Evolutionary conservation across 2,797 vertebrate genomes (phyloP).

Genomic region (Microtus agrestis): DNA sequence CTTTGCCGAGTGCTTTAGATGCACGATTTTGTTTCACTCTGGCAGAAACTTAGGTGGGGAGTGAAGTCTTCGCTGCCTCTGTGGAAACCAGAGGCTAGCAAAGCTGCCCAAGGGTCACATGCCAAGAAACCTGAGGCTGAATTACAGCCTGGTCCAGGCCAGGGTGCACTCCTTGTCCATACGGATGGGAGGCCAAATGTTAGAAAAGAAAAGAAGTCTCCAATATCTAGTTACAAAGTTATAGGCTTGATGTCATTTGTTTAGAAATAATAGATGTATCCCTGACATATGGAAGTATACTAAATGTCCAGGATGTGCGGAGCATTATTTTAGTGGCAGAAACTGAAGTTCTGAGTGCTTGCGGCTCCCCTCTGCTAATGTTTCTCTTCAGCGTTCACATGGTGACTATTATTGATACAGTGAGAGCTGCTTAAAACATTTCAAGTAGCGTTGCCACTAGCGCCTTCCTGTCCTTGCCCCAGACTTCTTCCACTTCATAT

Average conservation of each 20-base stretch:
- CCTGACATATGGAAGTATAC: background rate
- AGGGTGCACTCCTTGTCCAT: too few relatives aligned
- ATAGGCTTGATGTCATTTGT: background rate
- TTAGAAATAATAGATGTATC: background rate
- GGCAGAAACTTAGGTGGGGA: background rate
- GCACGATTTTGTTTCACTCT: background rate
- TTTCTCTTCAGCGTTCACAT: background rate
- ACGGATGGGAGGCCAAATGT: background rate
- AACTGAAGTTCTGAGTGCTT: background rate
- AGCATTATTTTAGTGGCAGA: background rate
- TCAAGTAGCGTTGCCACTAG: background rate
- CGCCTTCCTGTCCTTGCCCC: background rate
- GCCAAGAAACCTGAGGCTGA: background rate
- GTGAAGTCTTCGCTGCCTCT: background rate
- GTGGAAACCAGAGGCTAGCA: background rate
- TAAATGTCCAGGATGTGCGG: background rate
- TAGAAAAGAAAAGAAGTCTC: background rate
- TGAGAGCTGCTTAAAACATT: background rate
- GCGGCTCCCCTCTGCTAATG: background rate
- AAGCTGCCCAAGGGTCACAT: background rate
- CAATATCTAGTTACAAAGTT: background rate
- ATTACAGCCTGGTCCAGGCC: background rate
- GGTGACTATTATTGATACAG: constrained; percentile 10
- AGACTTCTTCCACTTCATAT: background rate
- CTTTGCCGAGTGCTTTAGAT: background rate